Conservation (phyloP, 2,113 vertebrate genomes). For the Archocentrus centrarchus region DNA sequence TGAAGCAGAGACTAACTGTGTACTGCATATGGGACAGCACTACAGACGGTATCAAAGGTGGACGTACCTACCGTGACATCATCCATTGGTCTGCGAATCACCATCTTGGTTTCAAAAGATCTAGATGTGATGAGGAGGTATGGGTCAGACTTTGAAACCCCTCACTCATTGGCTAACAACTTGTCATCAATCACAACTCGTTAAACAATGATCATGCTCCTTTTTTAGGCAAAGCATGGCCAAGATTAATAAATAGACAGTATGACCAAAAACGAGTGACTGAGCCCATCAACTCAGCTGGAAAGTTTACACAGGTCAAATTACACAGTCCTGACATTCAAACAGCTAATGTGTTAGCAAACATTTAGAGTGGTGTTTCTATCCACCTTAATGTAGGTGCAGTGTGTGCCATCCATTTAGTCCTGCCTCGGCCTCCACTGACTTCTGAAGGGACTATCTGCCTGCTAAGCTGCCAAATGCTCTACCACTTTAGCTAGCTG, state of each 20-base stretch:
- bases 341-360: neutral
- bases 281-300: too few relatives aligned
- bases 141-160: too few relatives aligned
- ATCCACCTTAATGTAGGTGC: neutral
- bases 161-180: too few relatives aligned
- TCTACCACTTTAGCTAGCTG: neutral
- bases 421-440: neutral
- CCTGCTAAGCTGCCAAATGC: neutral
- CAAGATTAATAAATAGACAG: too few relatives aligned
- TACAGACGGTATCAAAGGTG: too few relatives aligned
- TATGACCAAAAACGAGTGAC: too few relatives aligned
- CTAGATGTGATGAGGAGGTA: neutral
- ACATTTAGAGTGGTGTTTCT: slow-evolving; percentile 7
- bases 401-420: neutral
- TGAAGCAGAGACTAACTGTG: too few relatives aligned
- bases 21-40: too few relatives aligned
- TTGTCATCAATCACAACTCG: too few relatives aligned
- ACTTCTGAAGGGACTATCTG: neutral
- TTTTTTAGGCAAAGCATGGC: too few relatives aligned
- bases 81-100: too few relatives aligned
- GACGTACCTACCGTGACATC: neutral
- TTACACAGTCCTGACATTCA: neutral
- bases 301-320: neutral
- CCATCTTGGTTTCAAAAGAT: neutral
- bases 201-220: too few relatives aligned